These are phyloP conservation scores for Cantharis lateralis DNA, from an alignment of 2,888 invertebrate genomes.

Conservation along the genomic window DNA sequence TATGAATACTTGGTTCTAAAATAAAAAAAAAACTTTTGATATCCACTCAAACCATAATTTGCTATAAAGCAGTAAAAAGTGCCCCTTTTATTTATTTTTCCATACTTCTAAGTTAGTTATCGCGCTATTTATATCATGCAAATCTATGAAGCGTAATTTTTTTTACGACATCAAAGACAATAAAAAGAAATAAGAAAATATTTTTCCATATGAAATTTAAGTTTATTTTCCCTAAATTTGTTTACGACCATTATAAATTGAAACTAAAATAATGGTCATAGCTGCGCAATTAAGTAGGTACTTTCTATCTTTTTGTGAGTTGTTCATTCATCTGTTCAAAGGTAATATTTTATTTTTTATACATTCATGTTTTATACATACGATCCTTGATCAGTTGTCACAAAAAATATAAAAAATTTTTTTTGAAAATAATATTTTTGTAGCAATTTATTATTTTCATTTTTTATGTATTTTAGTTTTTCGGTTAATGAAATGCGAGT, in stretches of 20 bases:
- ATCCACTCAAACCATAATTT: background rate
- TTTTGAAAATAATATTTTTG: no score
- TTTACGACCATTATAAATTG: conserved; percentile 6
- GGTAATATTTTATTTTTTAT: background rate
- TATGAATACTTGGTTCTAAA: background rate
- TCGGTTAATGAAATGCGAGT: no score
- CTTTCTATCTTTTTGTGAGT: background rate
- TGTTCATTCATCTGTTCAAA: background rate
- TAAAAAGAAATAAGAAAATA: conserved; percentile 17
- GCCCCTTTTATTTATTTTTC: background rate
- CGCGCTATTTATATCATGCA: conserved; percentile 11
- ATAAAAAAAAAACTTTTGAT: background rate
- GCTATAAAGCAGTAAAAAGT: background rate
- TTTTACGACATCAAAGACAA: conserved; percentile 8
- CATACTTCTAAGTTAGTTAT: conserved; percentile 6
- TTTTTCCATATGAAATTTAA: conserved; percentile 14
- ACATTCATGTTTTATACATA: no score
- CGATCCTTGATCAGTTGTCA: no score
- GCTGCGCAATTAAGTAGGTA: background rate
- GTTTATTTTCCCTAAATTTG: conserved; percentile 5
- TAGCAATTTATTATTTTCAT: no score
- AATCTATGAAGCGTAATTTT: conserved; percentile 15
- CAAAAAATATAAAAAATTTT: no score
- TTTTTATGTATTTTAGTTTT: no score
- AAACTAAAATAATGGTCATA: background rate